Conservation (phyloP, 2,888 invertebrate species). For the Leucophora obtusa region DNA sequence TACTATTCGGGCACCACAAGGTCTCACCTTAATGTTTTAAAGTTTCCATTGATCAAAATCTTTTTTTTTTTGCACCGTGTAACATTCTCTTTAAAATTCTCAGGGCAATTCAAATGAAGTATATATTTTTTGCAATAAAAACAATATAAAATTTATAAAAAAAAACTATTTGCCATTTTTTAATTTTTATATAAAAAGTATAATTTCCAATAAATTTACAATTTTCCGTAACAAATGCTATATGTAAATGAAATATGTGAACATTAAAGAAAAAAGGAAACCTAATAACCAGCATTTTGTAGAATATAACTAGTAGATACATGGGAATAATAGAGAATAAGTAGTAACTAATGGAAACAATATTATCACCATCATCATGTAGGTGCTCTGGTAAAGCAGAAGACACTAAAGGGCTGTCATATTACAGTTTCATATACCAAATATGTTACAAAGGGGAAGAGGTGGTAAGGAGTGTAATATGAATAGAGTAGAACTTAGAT, state of each 20-base stretch:
- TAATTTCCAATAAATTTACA: constrained; percentile 45
- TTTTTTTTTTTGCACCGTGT: too few species aligned
- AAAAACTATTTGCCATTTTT: not conserved
- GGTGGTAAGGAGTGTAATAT: not conserved
- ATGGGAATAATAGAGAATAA: not conserved
- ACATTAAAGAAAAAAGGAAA: constrained; percentile 14
- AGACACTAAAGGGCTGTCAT: not conserved
- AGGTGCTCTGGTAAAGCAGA: not conserved
- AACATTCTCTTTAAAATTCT: too few species aligned
- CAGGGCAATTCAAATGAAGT: too few species aligned
- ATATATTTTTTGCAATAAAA: too few species aligned
- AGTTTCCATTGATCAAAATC: too few species aligned
- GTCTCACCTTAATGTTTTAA: too few species aligned
- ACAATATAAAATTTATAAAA: not conserved
- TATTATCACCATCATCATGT: constrained; percentile 6
- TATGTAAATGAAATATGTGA: not conserved
- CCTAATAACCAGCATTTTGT: constrained; percentile 38
- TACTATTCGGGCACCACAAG: too few species aligned
- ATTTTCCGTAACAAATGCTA: constrained; percentile 30
- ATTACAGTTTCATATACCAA: not conserved
- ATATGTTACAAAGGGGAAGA: not conserved
- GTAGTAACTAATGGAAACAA: constrained; percentile 12
- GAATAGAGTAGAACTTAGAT: not conserved
- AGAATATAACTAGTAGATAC: not conserved
- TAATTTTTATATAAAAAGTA: constrained; percentile 27